Evolutionary conservation across 30 jellyfish, hydroid and myxozoan genomes (phyloP), one percentile per base, ranked within the genome.

Genomic region (Catostylus mosaicus): DNA sequence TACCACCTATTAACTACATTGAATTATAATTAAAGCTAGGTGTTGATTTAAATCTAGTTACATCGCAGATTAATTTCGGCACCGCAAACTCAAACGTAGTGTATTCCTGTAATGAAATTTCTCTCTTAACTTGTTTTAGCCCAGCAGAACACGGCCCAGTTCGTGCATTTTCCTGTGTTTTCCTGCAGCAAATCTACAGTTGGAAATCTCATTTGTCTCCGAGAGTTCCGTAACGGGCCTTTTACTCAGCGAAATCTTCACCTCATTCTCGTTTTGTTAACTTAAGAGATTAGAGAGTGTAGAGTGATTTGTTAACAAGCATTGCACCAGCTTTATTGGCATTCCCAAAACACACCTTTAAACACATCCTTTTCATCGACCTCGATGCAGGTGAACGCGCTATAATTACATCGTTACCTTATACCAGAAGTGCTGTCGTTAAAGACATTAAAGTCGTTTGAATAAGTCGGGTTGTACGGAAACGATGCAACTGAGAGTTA

Each of bases 51-150:
- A 77, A 77, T 77, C 88, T 60, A 30, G 88, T 77, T 77, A 77
- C 78, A 12, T 77, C 31, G 35, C 30, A 77, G 88, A 77, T 77
- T 77, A 59, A 61, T 59, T 77, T 77, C 88, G 78, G 88, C 88
- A 77, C 45, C 67, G 63, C 35, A 35, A 77, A 59, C 60, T 50
- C 88, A 77, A 77, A 56, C 88, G 66, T 34, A 37, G 9, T 59
- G 57, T 36, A 56, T 37, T 77, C 78, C 23, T 36, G 32, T 77
- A 77, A 77, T 77, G 63, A 77, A 22, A 77, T 77, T 77, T 57
- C 35, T 46, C 70, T 43, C 64, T 72, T 72, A 38, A 72, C 72
- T 24, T 72, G 70, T 51, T 72, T 45, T 24, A 26, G 38, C 10
- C 56, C 20, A 19, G 54, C 1, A 31, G 26, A 65, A 29, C 56